Evolutionary conservation across 2,113 vertebrate genomes (phyloP).

Genomic region (Ondatra zibethicus): DNA sequence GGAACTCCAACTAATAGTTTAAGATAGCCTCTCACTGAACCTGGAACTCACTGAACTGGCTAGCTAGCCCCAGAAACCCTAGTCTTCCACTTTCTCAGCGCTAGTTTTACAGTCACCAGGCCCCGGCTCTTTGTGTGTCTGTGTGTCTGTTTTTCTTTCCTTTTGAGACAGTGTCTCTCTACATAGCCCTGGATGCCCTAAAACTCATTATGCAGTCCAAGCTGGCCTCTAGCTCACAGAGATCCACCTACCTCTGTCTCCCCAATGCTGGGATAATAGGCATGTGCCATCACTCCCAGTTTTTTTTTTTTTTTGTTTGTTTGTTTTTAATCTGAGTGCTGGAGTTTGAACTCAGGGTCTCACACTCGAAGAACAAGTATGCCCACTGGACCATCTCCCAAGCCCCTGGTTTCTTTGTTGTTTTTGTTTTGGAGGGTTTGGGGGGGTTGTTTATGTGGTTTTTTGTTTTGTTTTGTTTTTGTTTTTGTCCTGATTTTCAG

Average conservation of each 20-base stretch:
- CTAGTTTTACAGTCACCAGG: no score
- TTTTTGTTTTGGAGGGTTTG: not conserved
- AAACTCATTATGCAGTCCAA: not conserved
- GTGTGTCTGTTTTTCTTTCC: no score
- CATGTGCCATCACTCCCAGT: no score
- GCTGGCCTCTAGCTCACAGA: not conserved
- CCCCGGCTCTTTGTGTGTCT: no score
- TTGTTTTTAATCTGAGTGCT: not conserved
- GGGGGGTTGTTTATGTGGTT: no score
- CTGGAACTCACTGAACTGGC: not conserved
- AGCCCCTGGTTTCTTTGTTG: not conserved
- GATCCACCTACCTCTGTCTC: not conserved
- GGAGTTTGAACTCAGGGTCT: not conserved
- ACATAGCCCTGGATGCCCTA: not conserved
- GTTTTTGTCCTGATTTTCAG: not conserved
- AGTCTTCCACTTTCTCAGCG: no score
- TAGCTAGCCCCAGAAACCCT: not conserved
- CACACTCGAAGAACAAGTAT: not conserved
- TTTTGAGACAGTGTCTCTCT: not conserved
- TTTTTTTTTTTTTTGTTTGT: not conserved
- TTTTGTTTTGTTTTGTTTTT: no score
- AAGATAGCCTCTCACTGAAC: not conserved
- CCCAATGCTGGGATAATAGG: not conserved
- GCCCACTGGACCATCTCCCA: not conserved
- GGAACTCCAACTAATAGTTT: not conserved